Evolutionary conservation across 1,140 invertebrate genomes (phyloP), one percentile per base, ranked within the genome.

Genomic region (Macrostomum lignano): DNA sequence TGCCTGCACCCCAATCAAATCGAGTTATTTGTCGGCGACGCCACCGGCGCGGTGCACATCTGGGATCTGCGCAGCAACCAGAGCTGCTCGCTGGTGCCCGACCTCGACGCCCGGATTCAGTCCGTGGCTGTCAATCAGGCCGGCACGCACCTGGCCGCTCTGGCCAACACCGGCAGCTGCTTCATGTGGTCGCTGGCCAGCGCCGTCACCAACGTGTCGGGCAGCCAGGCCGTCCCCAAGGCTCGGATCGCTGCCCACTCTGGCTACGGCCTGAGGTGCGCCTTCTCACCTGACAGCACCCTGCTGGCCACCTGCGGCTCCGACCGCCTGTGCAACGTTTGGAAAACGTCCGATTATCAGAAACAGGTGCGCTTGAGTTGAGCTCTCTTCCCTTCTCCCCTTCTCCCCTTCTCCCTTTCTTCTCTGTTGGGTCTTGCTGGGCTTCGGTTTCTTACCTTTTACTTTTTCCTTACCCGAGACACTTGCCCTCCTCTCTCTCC

Each of bases 11-110:
- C 40, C 33, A 17, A 17, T 15, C 26, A 28, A 28, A 15, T 28
- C 13, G 81, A 93, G 60, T 63, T 96, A 35, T 73, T 86, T 51
- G 72, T 94, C 31, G 82, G 81, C 1, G 84, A 67, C 43, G 79
- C 88, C 49, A 76, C 68, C 55, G 88, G 86, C 17, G 69, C 73
- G 35, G 79, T 91, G 42, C 76, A 86, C 55, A 64, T 82, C 21
- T 91, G 81, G 81, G 77, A 91, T 59, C 64, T 91, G 17, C 11
- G 31, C 1, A 28, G 19, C 71, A 73, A 44, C 77, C 74, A 19
- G 75, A 88, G 31, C 0, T 22, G 37, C 33, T 44, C 44, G 17
- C 35, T 77, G 74, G 74, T 79, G 45, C 78, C 78, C 19, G 79
- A 88, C 60, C 30, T 28, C 25, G 78, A 82, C 55, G 68, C 74